A percentile compares a stretch with the other conserved stretches of the same genome.
These are phyloP conservation scores for Cordilura impudica DNA, from an alignment of 2,888 invertebrate genomes.

Conservation along the genomic window DNA sequence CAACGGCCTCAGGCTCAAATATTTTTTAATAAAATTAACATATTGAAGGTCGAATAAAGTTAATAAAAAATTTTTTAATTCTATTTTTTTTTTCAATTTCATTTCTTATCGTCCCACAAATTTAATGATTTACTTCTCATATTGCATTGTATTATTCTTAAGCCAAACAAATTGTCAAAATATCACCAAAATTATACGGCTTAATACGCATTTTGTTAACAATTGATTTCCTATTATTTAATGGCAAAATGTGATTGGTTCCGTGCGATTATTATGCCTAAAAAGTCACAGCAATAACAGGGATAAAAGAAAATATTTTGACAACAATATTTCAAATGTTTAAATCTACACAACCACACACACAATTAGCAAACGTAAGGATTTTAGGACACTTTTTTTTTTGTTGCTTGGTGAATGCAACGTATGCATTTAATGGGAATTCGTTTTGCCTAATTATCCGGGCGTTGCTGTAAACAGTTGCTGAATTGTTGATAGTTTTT, in stretches of 20 bases:
- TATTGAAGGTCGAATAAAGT: too few species aligned
- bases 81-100: too few species aligned
- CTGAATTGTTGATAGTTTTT: constrained; percentile 6
- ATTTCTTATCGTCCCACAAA: too few species aligned
- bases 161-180: background rate
- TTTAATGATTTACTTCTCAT: too few species aligned
- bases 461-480: constrained; percentile 59
- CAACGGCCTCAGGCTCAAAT: too few species aligned
- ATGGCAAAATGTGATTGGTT: constrained; percentile 50
- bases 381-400: constrained; percentile 6
- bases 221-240: constrained; percentile 50
- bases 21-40: too few species aligned
- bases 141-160: background rate
- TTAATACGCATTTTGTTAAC: constrained; percentile 9
- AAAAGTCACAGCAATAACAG: constrained; percentile 35
- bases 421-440: constrained; percentile 56
- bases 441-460: constrained; percentile 61
- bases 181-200: background rate
- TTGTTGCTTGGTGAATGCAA: background rate
- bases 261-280: background rate
- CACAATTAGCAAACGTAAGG: constrained; percentile 35
- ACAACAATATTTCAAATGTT: constrained; percentile 59
- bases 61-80: too few species aligned
- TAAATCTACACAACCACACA: constrained; percentile 28
- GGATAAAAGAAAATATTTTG: constrained; percentile 56